phyloP scores from a whole-genome alignment of 2,888 invertebrate species.

The Plemyria rubiginata region DNA sequence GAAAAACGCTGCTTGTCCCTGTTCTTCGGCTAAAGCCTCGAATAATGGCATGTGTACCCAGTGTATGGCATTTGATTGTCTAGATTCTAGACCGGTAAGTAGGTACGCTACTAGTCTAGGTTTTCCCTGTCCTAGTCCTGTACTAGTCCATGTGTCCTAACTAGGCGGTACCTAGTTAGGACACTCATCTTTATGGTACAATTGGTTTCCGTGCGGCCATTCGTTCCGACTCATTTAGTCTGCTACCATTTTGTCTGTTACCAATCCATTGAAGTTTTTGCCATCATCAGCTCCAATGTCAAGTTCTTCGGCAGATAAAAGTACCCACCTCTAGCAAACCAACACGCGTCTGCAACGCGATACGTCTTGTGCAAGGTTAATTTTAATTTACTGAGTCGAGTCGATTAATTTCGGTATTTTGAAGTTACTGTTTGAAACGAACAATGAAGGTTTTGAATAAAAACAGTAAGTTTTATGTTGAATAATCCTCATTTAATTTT shows the following conservation, averaged over 20 bases:
- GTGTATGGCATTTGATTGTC: too few species aligned
- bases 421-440: not conserved
- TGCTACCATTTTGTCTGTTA: not conserved
- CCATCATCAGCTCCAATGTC: constrained; percentile 8
- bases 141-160: too few species aligned
- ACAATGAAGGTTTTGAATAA: not conserved
- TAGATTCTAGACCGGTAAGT: too few species aligned
- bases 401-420: too few species aligned
- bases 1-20: too few species aligned
- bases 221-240: constrained; percentile 3
- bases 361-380: not conserved
- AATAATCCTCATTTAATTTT: too few species aligned
- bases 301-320: not conserved
- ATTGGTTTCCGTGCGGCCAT: not conserved
- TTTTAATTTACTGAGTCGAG: not conserved
- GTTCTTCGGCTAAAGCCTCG: too few species aligned
- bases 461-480: not conserved
- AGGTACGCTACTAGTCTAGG: too few species aligned
- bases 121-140: too few species aligned
- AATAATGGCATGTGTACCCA: too few species aligned
- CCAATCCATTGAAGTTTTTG: constrained; percentile 5
- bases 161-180: not conserved
- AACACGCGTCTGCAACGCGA: not conserved
- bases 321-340: not conserved
- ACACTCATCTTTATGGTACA: not conserved